Base-by-base conservation (phyloP, 2,797 vertebrate species). In the Anabas testudineus region DNA sequence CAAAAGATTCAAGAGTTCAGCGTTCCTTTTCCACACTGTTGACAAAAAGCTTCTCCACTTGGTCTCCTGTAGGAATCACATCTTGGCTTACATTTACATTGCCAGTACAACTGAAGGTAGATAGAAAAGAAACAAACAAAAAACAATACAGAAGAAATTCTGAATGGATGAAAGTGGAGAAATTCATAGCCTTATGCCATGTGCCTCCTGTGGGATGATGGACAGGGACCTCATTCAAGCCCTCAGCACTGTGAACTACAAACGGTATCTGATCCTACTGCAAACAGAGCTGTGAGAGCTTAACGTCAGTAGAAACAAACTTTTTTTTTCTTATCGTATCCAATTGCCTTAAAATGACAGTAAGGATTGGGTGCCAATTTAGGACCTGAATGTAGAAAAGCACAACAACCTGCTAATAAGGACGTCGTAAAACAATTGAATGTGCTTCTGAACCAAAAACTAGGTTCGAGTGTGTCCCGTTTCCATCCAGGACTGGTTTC, bases 71-170 rank as follows among this genome's bases (percentile, higher is more conserved):
- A 86, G 80, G 79, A 91, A 87, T 90, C 87, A 90, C 91, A 91
- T 78, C 49, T 81, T 82, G 81, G 84, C 85, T 86, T 90, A 91
- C 90, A 91, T 88, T 82, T 86, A 91, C 89, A 91, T 89, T 76
- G 84, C 81, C 83, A 91, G 80, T 74, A 90, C 80, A 89, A 83
- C 66, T 78, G 71, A 89, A 79, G 80, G 72, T 75, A 80, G 80
- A 83, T 80, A 83, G 48, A 78, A 82, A 82, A 55, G 43, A 78
- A 62, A 73, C 61, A 76, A 30, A 30, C 6, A 6, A 56, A 45
- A 82, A 86, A 64, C 52, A 76, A 56, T 70, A 81, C 65, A 80
- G 59, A 82, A 67, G 63, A 80, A 73, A 69, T 53, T 76, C 61
- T 78, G 66, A 80, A 84, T 82, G 87, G 66, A 86, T 85, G 81